Percentiles rank a stretch among this genome's conserved stretches.
phyloP scores from a whole-genome alignment of 1,140 invertebrate species.

The Brachionus plicatilis region DNA sequence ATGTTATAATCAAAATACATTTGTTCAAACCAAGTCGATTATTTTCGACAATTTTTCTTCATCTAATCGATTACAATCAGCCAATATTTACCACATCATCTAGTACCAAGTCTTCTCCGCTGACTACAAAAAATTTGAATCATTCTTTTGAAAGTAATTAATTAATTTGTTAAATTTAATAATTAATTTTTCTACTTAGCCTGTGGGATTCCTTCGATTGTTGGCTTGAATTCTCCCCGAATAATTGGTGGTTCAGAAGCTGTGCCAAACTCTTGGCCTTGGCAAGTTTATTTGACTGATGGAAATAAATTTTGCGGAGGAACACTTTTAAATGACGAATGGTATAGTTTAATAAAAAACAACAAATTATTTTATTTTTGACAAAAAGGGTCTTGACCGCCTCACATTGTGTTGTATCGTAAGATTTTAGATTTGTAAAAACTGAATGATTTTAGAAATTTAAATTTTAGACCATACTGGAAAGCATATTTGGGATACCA shows the following conservation, averaged over 20 bases:
- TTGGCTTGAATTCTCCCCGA: background rate
- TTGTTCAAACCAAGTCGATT: background rate
- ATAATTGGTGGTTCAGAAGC: conserved; percentile 26
- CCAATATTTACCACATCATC: background rate
- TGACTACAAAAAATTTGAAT: background rate
- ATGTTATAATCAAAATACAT: background rate
- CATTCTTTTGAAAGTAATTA: background rate
- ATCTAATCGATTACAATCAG: background rate
- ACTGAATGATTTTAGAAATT: background rate
- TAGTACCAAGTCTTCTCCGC: background rate
- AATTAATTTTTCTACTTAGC: background rate
- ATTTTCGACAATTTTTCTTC: background rate
- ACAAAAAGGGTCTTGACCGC: conserved; percentile 4
- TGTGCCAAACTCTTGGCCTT: conserved; percentile 24
- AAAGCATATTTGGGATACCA: conserved; percentile 26
- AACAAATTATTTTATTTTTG: background rate
- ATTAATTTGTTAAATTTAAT: background rate
- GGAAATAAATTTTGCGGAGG: conserved; percentile 11
- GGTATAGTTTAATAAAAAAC: background rate
- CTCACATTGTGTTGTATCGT: conserved; percentile 23
- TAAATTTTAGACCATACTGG: background rate
- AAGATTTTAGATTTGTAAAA: background rate
- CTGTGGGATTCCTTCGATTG: background rate
- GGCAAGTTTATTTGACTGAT: conserved; percentile 31
- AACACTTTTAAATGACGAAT: conserved; percentile 22